phyloP scores from a whole-genome alignment of 2,888 invertebrate species.

The Cerceris rybyensis region DNA sequence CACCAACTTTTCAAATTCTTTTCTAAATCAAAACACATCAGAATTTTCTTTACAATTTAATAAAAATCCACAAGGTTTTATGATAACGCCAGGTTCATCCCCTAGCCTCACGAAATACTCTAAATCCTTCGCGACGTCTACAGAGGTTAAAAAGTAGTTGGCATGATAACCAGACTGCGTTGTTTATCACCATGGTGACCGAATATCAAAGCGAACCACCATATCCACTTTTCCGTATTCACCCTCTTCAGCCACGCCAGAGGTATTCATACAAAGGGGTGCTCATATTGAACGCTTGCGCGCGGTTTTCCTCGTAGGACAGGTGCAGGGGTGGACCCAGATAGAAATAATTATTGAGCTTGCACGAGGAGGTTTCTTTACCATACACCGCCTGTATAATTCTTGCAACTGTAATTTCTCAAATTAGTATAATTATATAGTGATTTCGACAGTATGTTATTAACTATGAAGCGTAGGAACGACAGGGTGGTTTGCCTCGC shows the following conservation, averaged over 20 bases:
- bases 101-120: too few relatives aligned
- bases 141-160: neutral
- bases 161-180: constrained; percentile 20
- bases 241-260: neutral
- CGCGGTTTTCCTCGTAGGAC: constrained; percentile 31
- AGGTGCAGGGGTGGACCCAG: constrained; percentile 30
- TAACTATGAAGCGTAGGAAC: too few relatives aligned
- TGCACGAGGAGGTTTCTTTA: constrained; percentile 22
- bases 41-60: too few relatives aligned
- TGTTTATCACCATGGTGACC: constrained; percentile 69
- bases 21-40: too few relatives aligned
- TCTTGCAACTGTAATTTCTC: neutral
- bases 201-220: constrained; percentile 45
- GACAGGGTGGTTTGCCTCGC: too few relatives aligned
- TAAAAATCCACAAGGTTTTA: too few relatives aligned
- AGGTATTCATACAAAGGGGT: constrained; percentile 4
- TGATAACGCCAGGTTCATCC: too few relatives aligned
- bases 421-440: neutral
- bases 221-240: constrained; percentile 36
- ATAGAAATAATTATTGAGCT: constrained; percentile 41
- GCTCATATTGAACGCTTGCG: constrained; percentile 51
- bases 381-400: neutral
- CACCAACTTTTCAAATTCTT: too few relatives aligned
- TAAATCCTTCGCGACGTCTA: neutral
- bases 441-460: too few relatives aligned